Percentiles rank a stretch among this genome's conserved stretches.
These are phyloP conservation scores for Minunthozetes semirufus DNA, from an alignment of 2,888 invertebrate species.

Conservation along the genomic window DNA sequence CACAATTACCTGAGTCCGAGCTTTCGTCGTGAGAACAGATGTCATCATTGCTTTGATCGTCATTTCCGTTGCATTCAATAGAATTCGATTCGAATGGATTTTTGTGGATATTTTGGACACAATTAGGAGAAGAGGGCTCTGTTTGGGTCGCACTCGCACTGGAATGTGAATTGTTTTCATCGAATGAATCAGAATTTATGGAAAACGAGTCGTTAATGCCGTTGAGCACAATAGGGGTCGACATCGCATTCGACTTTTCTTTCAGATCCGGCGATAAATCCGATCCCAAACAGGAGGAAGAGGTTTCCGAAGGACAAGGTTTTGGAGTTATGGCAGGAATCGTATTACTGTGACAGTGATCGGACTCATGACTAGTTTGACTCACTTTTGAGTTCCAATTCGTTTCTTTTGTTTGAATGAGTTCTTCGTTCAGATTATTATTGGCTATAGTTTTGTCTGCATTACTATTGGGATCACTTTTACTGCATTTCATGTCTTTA, in stretches of 20 bases:
- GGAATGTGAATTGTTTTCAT: slow-evolving; percentile 20
- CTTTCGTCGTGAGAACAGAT: not conserved
- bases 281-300: slow-evolving; percentile 4
- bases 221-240: slow-evolving; percentile 27
- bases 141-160: slow-evolving; percentile 1
- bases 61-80: slow-evolving; percentile 15
- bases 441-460: not conserved
- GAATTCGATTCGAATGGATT: slow-evolving; percentile 1
- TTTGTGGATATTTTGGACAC: not conserved
- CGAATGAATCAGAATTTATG: slow-evolving; percentile 21
- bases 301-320: not conserved
- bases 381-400: slow-evolving; percentile 1
- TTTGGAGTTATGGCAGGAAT: slow-evolving; percentile 28
- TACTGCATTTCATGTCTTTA: not conserved
- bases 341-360: not conserved
- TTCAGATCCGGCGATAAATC: slow-evolving; percentile 9
- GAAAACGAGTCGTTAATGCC: slow-evolving; percentile 29
- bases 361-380: slow-evolving; percentile 26
- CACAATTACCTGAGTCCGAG: not conserved
- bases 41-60: slow-evolving; percentile 8
- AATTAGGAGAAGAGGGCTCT: slow-evolving; percentile 14
- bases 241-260: slow-evolving; percentile 13
- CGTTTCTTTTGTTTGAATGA: not conserved
- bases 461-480: slow-evolving; percentile 2
- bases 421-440: not conserved